Percentiles rank a stretch among this genome's conserved stretches.
Conservation (phyloP, 2,113 vertebrate species). For the Myrmophylax atrothorax region DNA sequence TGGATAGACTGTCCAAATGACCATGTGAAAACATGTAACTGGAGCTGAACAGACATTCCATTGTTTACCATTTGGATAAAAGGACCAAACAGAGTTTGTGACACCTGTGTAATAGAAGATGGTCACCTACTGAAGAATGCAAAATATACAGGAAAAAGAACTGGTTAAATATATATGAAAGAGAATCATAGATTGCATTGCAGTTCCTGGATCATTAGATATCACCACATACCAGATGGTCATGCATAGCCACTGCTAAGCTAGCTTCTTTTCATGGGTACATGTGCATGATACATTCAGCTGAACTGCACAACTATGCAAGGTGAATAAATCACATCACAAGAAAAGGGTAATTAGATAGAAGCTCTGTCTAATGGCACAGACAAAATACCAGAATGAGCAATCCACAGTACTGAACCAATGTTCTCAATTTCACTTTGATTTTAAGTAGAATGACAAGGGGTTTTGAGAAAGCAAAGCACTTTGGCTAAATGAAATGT, state of each 20-base stretch:
- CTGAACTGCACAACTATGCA: background rate
- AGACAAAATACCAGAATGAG: background rate
- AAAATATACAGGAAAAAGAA: background rate
- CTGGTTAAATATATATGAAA: background rate
- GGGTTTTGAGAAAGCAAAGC: background rate
- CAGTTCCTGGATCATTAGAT: background rate
- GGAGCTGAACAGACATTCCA: background rate
- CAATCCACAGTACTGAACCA: background rate
- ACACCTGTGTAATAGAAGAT: background rate
- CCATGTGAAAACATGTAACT: background rate
- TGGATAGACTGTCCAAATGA: background rate
- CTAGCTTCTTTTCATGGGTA: background rate
- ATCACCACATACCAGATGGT: background rate
- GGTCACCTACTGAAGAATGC: background rate
- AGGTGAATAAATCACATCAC: background rate
- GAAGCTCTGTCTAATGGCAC: background rate
- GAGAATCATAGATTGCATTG: background rate
- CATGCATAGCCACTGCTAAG: background rate
- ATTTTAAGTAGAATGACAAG: slow-evolving; percentile 1
- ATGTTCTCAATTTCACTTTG: background rate
- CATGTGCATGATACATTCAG: background rate
- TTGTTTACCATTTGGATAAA: background rate
- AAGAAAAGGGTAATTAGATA: background rate
- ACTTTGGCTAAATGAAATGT: background rate
- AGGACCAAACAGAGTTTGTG: background rate